Evolutionary conservation across 2,888 invertebrate genomes (phyloP), one percentile per base, ranked within the genome.

Genomic region (Polydrusus pterygomalis): DNA sequence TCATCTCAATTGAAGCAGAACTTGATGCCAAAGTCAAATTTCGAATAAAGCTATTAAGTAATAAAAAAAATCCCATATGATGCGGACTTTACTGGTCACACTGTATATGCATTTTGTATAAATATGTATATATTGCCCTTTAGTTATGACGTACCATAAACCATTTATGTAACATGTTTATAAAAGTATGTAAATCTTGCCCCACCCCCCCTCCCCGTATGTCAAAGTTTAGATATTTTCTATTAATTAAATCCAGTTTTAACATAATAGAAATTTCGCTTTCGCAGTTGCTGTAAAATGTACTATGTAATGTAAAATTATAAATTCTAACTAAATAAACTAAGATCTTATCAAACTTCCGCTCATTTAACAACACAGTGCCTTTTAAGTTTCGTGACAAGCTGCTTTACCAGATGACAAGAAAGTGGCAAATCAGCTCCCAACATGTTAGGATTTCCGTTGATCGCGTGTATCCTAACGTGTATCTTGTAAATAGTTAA

Each of bases 371-470:
- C 58, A 69, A 69, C 70, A 62, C 62, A 70, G 25, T 62, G 49
- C 60, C 70, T 51, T 70, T 60, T 60, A 60, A 60, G 58, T 60
- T 40, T 70, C 70, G 70, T 70, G 70, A 70, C 70, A 49, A 62
- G 13, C 60, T 20, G 54, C 38, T 25, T n/a, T 54, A 58, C 45
- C 58, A 38, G 60, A 49, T 62, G 70, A 70, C 70, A 70, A 49
- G 62, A 62, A 70, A 70, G 70, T 62, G 70, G 58, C 60, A 70
- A 70, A 60, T 47, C 40, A 70, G 49, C 62, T 70, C 60, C 62
- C 25, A 62, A 51, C 70, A 70, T 62, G 70, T 62, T 62, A 34
- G 62, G 70, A 60, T 60, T 62, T 62, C 70, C 60, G 70, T 43
- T 30, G 60, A 62, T 70, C 38, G 70, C 70, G 70, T 70, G 70